phyloP scores from a whole-genome alignment of 1,140 invertebrate genomes.

The Bilobella aurantiaca region DNA sequence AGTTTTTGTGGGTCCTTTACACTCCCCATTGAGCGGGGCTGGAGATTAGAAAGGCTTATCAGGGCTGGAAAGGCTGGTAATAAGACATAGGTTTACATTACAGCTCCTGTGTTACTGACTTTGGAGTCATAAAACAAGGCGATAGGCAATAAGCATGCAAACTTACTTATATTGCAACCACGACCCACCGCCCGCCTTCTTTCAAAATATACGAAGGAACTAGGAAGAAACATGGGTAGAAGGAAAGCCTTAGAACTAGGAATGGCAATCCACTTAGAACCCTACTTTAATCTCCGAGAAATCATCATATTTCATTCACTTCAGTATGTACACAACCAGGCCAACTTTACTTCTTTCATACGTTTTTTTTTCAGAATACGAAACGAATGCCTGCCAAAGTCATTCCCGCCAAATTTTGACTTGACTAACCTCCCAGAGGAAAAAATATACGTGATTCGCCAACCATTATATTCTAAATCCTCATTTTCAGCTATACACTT shows the following conservation, averaged over 20 bases:
- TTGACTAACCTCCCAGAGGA: too few species aligned
- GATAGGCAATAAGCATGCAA: constrained; percentile 9
- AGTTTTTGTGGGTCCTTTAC: background rate
- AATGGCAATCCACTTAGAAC: background rate
- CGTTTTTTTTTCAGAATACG: too few species aligned
- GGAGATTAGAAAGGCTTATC: constrained; percentile 6
- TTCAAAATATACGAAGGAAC: background rate
- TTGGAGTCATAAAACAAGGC: constrained; percentile 1
- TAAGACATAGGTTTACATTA: constrained; percentile 7
- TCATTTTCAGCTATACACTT: too few species aligned
- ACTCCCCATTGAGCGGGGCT: background rate
- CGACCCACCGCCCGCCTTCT: background rate
- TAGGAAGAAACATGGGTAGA: background rate
- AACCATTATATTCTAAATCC: too few species aligned
- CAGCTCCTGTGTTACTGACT: background rate
- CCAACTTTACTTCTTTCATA: too few species aligned
- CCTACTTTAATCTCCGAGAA: background rate
- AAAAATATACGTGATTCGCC: too few species aligned
- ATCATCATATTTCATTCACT: constrained; percentile 9
- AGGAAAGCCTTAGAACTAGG: too few species aligned
- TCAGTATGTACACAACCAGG: background rate
- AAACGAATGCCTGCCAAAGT: too few species aligned
- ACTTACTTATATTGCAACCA: background rate
- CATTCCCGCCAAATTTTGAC: too few species aligned
- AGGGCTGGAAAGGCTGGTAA: background rate